Conservation (phyloP, 2,888 invertebrate species). For the Serrognathus titanus region DNA sequence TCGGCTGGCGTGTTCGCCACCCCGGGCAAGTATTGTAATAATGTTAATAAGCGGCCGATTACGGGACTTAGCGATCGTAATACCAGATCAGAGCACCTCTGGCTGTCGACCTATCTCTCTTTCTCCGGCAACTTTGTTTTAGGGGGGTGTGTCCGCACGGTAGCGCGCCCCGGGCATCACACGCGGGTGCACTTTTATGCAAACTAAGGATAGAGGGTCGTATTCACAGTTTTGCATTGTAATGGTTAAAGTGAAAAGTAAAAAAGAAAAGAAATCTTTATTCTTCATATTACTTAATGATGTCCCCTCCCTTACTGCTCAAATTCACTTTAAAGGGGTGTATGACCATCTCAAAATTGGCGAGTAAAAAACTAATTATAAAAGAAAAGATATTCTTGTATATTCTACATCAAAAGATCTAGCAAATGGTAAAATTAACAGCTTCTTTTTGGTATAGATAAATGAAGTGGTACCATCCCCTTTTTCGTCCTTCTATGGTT, state of each 20-base stretch:
- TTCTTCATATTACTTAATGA: too few species aligned
- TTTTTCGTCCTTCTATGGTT: too few species aligned
- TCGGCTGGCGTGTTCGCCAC: slow-evolving; percentile 26
- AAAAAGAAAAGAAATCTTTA: too few species aligned
- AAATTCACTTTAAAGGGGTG: too few species aligned
- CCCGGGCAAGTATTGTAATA: slow-evolving; percentile 36
- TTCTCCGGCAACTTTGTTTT: slow-evolving; percentile 25
- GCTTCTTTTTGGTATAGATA: too few species aligned
- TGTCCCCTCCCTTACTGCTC: too few species aligned
- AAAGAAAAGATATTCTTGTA: too few species aligned
- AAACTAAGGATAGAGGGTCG: slow-evolving; percentile 28
- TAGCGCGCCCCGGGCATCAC: slow-evolving; percentile 38
- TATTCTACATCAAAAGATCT: too few species aligned
- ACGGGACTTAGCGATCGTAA: slow-evolving; percentile 40
- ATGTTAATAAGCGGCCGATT: slow-evolving; percentile 42
- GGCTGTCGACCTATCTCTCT: slow-evolving; percentile 7
- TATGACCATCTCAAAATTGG: too few species aligned
- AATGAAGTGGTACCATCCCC: too few species aligned
- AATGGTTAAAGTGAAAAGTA: not conserved
- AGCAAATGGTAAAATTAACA: too few species aligned
- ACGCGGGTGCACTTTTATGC: slow-evolving; percentile 40
- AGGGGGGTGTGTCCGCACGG: slow-evolving; percentile 41
- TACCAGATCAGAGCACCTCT: slow-evolving; percentile 33
- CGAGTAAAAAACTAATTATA: too few species aligned
- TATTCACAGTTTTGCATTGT: not conserved